Base-by-base conservation (phyloP, 2,888 invertebrate species). In the Crossocerus cetratus region DNA sequence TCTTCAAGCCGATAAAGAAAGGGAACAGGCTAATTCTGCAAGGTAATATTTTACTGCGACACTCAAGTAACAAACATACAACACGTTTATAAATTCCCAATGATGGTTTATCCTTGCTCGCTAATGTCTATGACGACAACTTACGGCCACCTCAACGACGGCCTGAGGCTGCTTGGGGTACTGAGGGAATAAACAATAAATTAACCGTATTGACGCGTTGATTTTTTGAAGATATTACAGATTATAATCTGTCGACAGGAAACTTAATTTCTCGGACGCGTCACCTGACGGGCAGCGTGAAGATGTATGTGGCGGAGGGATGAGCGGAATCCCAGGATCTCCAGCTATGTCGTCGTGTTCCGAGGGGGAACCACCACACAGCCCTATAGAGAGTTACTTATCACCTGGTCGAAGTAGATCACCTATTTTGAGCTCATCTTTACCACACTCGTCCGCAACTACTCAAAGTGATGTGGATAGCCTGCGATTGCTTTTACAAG, bases 1-100 rank as follows among this genome's bases (percentile, higher is more conserved):
- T 53, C 92, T 99, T 69, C 97, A 97, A 86, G 97, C 97, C 1
- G 98, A 98, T 90, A 94, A 94, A 81, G 96, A 98, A 84, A 93
- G 98, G 76, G 98, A 98, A 88, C 96, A 95, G 88, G 84, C 82
- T 18, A 81, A 82, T 16, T 73, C 81, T 74, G 84, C 85, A 60
- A 84, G 85, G 84, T 81, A 75, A 57, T 49, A 22, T 42, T 55
- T n/a, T 57, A n/a, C 13, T 32, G 13, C 14, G n/a, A n/a, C 8
- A 53, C n/a, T 63, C 2, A 49, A 4, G 3, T 54, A 21, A 53
- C 42, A 20, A 18, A 16, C 54, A 11, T 42, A 32, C 11, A 32
- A 16, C 21, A 1, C 59, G 53, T 18, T 49, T 16, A 57, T 22
- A 54, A 32, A 44, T 43, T 75, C 82, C 83, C 83, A 71, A 87